These are phyloP conservation scores for Babyrousa celebensis DNA, from an alignment of 2,797 vertebrate genomes.

Conservation along the genomic window DNA sequence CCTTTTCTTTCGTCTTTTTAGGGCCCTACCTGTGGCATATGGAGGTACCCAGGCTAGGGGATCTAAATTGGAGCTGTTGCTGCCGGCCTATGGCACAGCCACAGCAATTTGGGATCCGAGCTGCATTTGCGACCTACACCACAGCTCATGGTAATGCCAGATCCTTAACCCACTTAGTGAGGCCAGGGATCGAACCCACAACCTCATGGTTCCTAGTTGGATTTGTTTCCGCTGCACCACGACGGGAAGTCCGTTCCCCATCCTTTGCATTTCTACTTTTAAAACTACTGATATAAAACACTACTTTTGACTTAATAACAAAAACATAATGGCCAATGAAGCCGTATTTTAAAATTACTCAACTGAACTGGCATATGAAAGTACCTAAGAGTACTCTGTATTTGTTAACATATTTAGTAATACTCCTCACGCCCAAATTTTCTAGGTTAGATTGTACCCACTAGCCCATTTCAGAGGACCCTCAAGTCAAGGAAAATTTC, in stretches of 20 bases:
- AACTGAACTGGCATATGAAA: neutral
- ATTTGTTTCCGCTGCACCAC: too few species aligned
- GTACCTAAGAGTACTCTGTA: neutral
- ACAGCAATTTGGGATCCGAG: too few species aligned
- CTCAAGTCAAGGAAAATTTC: constrained; percentile 23
- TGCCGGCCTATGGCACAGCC: too few species aligned
- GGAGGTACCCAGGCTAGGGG: too few species aligned
- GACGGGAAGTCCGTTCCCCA: too few species aligned
- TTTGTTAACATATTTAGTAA: constrained; percentile 19
- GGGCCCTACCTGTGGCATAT: too few species aligned
- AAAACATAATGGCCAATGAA: constrained; percentile 26
- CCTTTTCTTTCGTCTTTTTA: constrained; percentile 49
- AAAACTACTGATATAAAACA: constrained; percentile 46
- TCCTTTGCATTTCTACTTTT: constrained; percentile 48
- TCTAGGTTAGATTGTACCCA: neutral
- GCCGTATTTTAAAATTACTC: neutral
- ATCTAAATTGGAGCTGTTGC: too few species aligned
- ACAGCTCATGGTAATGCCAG: too few species aligned
- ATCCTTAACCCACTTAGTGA: too few species aligned
- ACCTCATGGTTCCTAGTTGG: too few species aligned
- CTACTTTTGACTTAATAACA: constrained; percentile 42
- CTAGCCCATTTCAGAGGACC: neutral
- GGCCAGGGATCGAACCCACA: too few species aligned
- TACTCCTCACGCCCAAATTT: constrained; percentile 2
- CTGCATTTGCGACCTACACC: too few species aligned